Conservation (phyloP, 1,140 invertebrate genomes). For the Andrena cerasifolii region DNA sequence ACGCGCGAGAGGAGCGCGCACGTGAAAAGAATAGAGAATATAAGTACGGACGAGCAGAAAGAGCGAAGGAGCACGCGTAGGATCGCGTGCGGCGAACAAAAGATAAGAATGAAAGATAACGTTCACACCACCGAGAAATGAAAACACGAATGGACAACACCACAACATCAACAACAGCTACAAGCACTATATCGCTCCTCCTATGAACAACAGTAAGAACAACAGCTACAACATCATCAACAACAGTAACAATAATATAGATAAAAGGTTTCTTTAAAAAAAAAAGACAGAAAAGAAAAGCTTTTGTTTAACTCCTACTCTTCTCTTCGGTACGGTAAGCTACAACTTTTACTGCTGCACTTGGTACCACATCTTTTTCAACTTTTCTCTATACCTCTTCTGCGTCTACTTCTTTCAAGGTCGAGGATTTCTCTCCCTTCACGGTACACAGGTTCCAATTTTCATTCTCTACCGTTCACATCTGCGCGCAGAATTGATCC, state of each 20-base stretch:
- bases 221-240: slow-evolving; percentile 48
- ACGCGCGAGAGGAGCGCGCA: neutral
- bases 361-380: slow-evolving; percentile 45
- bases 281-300: slow-evolving; percentile 20
- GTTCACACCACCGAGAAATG: slow-evolving; percentile 61
- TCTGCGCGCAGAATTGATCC: slow-evolving; percentile 30
- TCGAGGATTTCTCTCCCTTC: slow-evolving; percentile 1
- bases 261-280: slow-evolving; percentile 34
- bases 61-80: neutral
- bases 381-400: slow-evolving; percentile 45
- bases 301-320: slow-evolving; percentile 62
- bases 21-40: neutral
- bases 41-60: neutral
- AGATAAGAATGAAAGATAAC: slow-evolving; percentile 13
- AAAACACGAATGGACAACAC: slow-evolving; percentile 63
- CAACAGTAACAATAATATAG: slow-evolving; percentile 49
- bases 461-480: neutral
- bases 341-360: slow-evolving; percentile 66
- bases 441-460: slow-evolving; percentile 6
- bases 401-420: neutral
- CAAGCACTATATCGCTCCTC: slow-evolving; percentile 31
- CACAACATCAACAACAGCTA: slow-evolving; percentile 57
- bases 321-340: slow-evolving; percentile 76
- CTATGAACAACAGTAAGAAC: slow-evolving; percentile 61
- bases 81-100: slow-evolving; percentile 18